Conservation (phyloP, 2,113 vertebrate genomes). For the Hipposideros armiger region DNA sequence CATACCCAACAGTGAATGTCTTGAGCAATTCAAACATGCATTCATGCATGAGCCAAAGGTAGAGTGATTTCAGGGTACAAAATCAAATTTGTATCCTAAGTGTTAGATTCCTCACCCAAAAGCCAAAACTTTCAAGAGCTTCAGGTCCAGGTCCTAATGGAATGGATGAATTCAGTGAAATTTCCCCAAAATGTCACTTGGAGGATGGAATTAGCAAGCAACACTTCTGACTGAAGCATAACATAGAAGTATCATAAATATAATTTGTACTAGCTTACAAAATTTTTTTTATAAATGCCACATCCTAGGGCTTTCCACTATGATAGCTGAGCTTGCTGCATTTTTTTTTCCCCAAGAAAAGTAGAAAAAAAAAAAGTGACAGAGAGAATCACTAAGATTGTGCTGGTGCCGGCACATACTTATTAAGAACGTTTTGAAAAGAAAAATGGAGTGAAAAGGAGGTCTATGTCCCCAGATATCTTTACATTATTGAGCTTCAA, state of each 20-base stretch:
- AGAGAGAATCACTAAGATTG: neutral
- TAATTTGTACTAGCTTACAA: constrained; percentile 3
- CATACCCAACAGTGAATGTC: neutral
- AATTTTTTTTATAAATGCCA: constrained; percentile 23
- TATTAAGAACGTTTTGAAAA: constrained; percentile 21
- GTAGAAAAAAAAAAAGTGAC: neutral
- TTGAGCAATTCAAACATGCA: neutral
- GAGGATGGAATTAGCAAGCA: constrained; percentile 37
- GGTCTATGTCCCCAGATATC: neutral
- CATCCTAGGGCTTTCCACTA: neutral
- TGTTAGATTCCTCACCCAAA: constrained; percentile 32
- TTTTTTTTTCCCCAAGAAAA: neutral
- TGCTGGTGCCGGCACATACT: neutral
- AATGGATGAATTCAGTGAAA: constrained; percentile 48
- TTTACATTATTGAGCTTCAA: neutral
- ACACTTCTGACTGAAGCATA: neutral
- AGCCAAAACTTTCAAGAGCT: constrained; percentile 5
- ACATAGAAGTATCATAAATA: neutral
- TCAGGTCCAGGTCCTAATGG: constrained; percentile 34
- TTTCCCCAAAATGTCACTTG: constrained; percentile 20
- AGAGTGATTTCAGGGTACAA: neutral
- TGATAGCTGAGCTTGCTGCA: neutral
- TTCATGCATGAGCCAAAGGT: neutral
- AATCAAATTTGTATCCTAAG: constrained; percentile 37
- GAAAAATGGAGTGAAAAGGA: neutral